These are phyloP conservation scores for Cotesia congregata DNA, from an alignment of 2,888 invertebrate genomes.

Conservation along the genomic window DNA sequence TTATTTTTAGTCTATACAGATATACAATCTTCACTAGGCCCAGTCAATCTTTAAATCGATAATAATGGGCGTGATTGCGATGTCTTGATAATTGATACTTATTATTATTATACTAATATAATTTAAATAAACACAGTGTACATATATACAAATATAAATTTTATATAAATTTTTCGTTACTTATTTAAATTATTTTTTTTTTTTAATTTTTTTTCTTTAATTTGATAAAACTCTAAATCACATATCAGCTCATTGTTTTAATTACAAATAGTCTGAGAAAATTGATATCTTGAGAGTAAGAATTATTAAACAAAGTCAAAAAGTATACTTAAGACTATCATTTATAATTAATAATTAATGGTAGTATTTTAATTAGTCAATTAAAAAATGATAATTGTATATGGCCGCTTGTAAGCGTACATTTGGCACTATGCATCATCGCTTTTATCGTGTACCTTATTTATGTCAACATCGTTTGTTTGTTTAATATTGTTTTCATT, in stretches of 20 bases:
- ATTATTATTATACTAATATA: constrained; percentile 48
- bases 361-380: not conserved
- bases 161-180: constrained; percentile 48
- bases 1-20: too few species aligned
- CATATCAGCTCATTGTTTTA: not conserved
- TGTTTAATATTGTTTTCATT: constrained; percentile 70
- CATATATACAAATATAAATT: constrained; percentile 37
- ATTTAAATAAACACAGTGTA: constrained; percentile 57
- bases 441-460: constrained; percentile 53
- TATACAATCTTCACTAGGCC: too few species aligned
- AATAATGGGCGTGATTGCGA: too few species aligned
- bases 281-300: not conserved
- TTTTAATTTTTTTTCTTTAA: not conserved
- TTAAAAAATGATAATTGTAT: constrained; percentile 36
- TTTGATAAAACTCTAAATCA: constrained; percentile 4
- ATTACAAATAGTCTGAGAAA: not conserved
- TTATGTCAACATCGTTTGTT: constrained; percentile 66
- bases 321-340: too few species aligned
- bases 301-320: not conserved
- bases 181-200: constrained; percentile 46
- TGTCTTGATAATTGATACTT: too few species aligned
- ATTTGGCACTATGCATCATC: constrained; percentile 79
- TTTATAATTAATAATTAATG: too few species aligned
- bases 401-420: constrained; percentile 39
- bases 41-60: too few species aligned